Conservation (phyloP, 2,113 vertebrate genomes). For the Ptilorrhoa leucosticta region DNA sequence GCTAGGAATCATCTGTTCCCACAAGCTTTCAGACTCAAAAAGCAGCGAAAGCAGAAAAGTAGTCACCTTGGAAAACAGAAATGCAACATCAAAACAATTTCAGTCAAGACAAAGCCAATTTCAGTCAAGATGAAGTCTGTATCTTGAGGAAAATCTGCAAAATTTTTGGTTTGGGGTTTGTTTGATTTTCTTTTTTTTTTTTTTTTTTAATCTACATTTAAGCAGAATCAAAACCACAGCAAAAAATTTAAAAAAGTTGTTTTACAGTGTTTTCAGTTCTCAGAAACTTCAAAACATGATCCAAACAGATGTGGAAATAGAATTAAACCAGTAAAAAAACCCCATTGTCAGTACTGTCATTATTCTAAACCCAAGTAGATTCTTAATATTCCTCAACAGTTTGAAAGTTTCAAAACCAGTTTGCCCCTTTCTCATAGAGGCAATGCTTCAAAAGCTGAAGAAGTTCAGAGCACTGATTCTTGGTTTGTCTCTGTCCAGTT, state of each 20-base stretch:
- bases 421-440: neutral
- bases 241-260: neutral
- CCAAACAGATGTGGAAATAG: conserved; percentile 7
- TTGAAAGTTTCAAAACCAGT: conserved; percentile 10
- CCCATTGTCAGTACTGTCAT: neutral
- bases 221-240: conserved; percentile 1
- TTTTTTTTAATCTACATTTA: neutral
- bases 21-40: neutral
- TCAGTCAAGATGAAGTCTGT: neutral
- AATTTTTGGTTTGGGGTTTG: neutral
- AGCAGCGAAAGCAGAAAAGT: neutral
- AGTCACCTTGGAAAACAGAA: neutral
- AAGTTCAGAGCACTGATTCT: neutral
- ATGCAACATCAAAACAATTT: neutral
- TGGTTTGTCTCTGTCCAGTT: neutral
- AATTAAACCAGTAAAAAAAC: neutral
- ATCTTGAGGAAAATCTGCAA: neutral
- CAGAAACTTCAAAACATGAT: neutral
- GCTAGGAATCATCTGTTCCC: neutral
- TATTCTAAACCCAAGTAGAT: neutral
- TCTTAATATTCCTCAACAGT: neutral
- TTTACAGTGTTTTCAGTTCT: neutral
- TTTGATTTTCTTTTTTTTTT: neutral
- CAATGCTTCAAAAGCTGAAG: neutral
- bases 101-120: neutral